A percentile compares a stretch with the other conserved stretches of the same genome.
Evolutionary conservation across 2,888 invertebrate species (phyloP).

Genomic region (Acrobeloides nanus): DNA sequence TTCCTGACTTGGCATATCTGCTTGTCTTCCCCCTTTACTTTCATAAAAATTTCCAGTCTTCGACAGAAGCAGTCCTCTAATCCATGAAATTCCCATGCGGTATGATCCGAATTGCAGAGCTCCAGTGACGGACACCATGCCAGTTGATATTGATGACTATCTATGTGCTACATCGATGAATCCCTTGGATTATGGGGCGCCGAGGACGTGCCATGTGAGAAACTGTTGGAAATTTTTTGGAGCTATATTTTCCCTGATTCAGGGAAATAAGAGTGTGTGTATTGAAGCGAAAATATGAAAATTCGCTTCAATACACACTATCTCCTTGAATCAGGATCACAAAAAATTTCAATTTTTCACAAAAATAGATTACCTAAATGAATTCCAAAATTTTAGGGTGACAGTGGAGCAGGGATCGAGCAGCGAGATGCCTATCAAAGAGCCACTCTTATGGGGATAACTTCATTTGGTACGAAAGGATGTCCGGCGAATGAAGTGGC

Average conservation of each 20-base stretch:
- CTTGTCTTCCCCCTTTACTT: too few species aligned
- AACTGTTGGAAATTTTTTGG: too few species aligned
- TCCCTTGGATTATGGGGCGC: slow-evolving; percentile 31
- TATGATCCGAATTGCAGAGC: slow-evolving; percentile 36
- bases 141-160: slow-evolving; percentile 35
- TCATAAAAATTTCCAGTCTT: too few species aligned
- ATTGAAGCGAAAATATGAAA: too few species aligned
- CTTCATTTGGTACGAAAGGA: slow-evolving; percentile 49
- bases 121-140: slow-evolving; percentile 44
- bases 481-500: slow-evolving; percentile 51
- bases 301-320: too few species aligned
- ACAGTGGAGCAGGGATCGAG: slow-evolving; percentile 45
- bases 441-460: slow-evolving; percentile 35
- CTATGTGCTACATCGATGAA: slow-evolving; percentile 46
- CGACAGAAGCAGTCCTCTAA: slow-evolving; percentile 37
- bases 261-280: too few species aligned
- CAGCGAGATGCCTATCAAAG: slow-evolving; percentile 26
- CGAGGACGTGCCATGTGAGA: slow-evolving; percentile 49
- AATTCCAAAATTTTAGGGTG: too few species aligned
- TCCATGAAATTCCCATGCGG: slow-evolving; percentile 45
- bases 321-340: too few species aligned
- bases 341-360: too few species aligned
- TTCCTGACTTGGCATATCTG: too few species aligned
- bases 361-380: too few species aligned
- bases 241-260: too few species aligned